phyloP scores from a whole-genome alignment of 2,888 invertebrate genomes.

The Prosopocoilus inquinatus region DNA sequence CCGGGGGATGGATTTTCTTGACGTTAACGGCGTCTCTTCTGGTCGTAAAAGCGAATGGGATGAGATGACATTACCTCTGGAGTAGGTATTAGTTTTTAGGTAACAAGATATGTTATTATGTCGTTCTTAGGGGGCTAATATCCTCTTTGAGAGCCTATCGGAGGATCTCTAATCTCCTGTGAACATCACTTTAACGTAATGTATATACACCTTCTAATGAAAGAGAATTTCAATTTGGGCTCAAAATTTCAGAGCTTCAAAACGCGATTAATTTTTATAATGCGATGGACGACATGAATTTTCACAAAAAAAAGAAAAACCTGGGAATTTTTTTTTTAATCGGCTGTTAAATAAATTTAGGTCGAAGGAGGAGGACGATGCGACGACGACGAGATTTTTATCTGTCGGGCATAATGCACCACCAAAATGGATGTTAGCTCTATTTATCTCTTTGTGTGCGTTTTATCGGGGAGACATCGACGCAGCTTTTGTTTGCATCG shows the following conservation, averaged over 20 bases:
- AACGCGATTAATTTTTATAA: too few species aligned
- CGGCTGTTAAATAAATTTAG: too few species aligned
- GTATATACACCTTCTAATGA: slow-evolving; percentile 15
- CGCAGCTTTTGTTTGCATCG: background rate
- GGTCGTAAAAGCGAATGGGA: background rate
- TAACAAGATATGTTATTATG: slow-evolving; percentile 33
- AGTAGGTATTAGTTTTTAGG: slow-evolving; percentile 18
- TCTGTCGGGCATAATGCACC: background rate
- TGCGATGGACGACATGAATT: too few species aligned
- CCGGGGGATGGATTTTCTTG: background rate
- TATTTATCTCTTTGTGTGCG: slow-evolving; percentile 1
- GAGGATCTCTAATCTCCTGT: slow-evolving; percentile 25
- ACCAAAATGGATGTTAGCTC: background rate
- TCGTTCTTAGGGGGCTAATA: slow-evolving; percentile 31
- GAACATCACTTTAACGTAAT: slow-evolving; percentile 17
- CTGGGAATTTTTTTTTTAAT: too few species aligned
- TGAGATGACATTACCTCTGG: slow-evolving; percentile 12
- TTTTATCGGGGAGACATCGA: slow-evolving; percentile 2
- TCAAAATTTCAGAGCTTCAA: too few species aligned
- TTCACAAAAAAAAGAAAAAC: too few species aligned
- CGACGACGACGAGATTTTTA: too few species aligned
- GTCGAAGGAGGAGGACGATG: too few species aligned
- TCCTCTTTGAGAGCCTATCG: slow-evolving; percentile 31
- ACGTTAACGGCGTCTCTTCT: background rate
- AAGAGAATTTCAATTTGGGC: background rate